Percentiles rank a stretch among this genome's conserved stretches.
phyloP scores from a whole-genome alignment of 2,113 vertebrate species.

The Dromas ardeola region DNA sequence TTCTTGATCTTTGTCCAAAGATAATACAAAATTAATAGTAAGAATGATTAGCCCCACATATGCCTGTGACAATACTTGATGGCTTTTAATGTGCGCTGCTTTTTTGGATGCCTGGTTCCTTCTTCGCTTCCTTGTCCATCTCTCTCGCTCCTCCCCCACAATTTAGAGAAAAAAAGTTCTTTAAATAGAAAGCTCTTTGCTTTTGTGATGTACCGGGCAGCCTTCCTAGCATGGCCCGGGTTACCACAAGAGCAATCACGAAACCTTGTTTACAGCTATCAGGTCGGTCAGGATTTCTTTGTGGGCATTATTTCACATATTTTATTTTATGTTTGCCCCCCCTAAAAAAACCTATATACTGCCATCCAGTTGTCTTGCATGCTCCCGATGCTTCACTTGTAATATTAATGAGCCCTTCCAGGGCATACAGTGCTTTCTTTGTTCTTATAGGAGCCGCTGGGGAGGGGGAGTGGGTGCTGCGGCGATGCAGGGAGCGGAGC shows the following conservation, averaged over 20 bases:
- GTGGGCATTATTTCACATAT: neutral
- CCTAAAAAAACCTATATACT: neutral
- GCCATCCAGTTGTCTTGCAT: neutral
- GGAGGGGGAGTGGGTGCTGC: neutral
- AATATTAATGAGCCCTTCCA: neutral
- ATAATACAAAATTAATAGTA: neutral
- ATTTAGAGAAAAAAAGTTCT: neutral
- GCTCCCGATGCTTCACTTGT: neutral
- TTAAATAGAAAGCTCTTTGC: neutral
- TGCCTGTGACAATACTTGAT: neutral
- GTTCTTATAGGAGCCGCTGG: neutral
- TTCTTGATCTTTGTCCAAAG: neutral
- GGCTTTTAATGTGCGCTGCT: neutral
- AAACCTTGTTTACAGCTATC: neutral
- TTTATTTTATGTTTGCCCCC: neutral
- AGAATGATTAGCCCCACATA: neutral
- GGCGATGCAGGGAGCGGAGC: neutral
- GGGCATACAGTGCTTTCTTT: conserved; percentile 31
- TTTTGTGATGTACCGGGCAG: neutral
- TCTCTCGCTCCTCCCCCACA: neutral
- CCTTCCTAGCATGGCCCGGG: neutral
- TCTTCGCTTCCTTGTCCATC: neutral
- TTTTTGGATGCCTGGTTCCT: neutral
- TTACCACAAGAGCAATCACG: neutral
- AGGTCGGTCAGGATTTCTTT: neutral